These are phyloP conservation scores for Mesitornis unicolor DNA, from an alignment of 2,113 vertebrate genomes.

Conservation along the genomic window DNA sequence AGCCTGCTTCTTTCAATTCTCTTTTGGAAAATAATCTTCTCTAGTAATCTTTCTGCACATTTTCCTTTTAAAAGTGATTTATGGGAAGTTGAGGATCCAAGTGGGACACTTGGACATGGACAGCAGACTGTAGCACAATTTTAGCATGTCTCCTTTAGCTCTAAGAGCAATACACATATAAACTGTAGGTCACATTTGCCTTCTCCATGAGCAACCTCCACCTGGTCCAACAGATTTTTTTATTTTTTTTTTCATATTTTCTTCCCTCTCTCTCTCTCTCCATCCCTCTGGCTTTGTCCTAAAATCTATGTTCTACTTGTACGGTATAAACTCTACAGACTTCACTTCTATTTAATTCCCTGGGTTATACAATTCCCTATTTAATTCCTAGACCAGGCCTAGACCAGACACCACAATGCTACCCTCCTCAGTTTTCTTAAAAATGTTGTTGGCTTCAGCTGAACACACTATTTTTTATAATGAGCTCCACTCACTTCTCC, in stretches of 20 bases:
- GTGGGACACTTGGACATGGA: neutral
- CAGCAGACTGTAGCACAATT: neutral
- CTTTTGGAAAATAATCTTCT: neutral
- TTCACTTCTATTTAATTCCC: neutral
- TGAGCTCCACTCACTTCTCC: neutral
- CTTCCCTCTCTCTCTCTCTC: neutral
- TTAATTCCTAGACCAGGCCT: neutral
- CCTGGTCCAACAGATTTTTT: neutral
- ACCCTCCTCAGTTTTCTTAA: neutral
- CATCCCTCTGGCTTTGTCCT: neutral
- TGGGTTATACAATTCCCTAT: neutral
- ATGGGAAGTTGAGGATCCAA: neutral
- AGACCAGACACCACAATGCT: neutral
- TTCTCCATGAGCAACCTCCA: neutral
- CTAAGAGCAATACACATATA: neutral
- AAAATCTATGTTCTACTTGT: neutral
- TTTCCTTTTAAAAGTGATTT: neutral
- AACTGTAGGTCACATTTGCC: neutral
- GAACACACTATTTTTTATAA: neutral
- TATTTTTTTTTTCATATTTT: no score
- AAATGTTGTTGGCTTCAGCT: neutral
- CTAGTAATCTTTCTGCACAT: neutral
- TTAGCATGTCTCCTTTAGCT: neutral
- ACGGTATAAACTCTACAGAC: neutral
- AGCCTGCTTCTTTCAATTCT: neutral